A percentile compares a stretch with the other conserved stretches of the same genome.
Conservation (phyloP, 2,797 vertebrate species). For the Oreochromis mossambicus region DNA sequence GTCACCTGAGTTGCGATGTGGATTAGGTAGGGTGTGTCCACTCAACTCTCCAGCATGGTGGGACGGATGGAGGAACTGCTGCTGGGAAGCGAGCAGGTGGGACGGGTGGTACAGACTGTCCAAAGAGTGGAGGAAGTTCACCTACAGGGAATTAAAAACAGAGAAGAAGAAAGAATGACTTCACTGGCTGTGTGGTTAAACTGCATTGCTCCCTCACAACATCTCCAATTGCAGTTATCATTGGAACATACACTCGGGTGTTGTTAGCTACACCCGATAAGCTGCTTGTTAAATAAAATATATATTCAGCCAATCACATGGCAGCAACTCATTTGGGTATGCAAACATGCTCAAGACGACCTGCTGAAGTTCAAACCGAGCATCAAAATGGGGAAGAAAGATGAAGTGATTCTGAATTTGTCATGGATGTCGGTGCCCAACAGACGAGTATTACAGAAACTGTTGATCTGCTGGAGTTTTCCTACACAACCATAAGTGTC, state of each 20-base stretch:
- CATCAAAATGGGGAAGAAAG: not conserved
- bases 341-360: not conserved
- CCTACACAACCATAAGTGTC: not conserved
- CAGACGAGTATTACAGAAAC: not conserved
- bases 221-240: not conserved
- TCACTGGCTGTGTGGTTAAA: not conserved
- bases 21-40: slow-evolving; percentile 89
- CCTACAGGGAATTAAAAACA: slow-evolving; percentile 45
- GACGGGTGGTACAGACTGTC: slow-evolving; percentile 87
- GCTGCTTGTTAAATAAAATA: not conserved
- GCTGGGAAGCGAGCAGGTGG: slow-evolving; percentile 91
- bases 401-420: not conserved
- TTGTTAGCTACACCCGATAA: not conserved
- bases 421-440: not conserved
- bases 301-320: not conserved
- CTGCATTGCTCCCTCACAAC: not conserved
- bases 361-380: rapidly evolving
- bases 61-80: slow-evolving; percentile 92
- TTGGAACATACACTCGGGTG: not conserved
- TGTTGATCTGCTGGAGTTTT: not conserved
- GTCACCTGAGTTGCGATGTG: slow-evolving; percentile 89
- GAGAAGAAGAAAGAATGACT: not conserved
- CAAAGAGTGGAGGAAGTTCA: slow-evolving; percentile 79
- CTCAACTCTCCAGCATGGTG: slow-evolving; percentile 91
- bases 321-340: not conserved